Conservation (phyloP, 2,888 invertebrate species). For the Eupsilia transversa region DNA sequence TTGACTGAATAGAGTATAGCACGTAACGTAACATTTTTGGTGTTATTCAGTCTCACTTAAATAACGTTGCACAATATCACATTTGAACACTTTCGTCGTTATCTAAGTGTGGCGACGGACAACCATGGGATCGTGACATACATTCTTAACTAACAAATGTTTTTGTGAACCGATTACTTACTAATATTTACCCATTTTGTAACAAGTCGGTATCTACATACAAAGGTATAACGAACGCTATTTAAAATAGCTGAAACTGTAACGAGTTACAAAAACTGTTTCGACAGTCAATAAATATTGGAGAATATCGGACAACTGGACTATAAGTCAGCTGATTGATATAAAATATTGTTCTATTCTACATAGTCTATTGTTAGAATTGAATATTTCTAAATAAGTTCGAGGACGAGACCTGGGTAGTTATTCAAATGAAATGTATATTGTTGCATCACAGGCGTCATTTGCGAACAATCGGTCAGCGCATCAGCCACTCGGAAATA, state of each 20-base stretch:
- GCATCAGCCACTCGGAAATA: constrained; percentile 19
- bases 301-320: constrained; percentile 20
- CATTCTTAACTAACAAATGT: constrained; percentile 70
- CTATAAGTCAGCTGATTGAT: constrained; percentile 37
- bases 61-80: constrained; percentile 78
- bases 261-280: constrained; percentile 47
- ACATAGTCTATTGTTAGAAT: constrained; percentile 28
- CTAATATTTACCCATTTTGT: constrained; percentile 56
- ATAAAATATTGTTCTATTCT: constrained; percentile 31
- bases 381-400: constrained; percentile 52
- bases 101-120: constrained; percentile 82
- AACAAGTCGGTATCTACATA: constrained; percentile 15
- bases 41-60: constrained; percentile 72
- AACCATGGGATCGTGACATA: constrained; percentile 76
- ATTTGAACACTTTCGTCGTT: constrained; percentile 84
- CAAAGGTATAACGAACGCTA: constrained; percentile 13
- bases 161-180: constrained; percentile 57
- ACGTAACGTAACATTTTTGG: constrained; percentile 76
- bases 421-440: constrained; percentile 29
- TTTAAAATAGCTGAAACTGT: constrained; percentile 41
- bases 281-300: constrained; percentile 42
- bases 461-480: constrained; percentile 26
- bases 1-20: constrained; percentile 65
- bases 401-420: constrained; percentile 40
- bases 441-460: constrained; percentile 34